A percentile compares a stretch with the other conserved stretches of the same genome.
phyloP scores from a whole-genome alignment of 2,113 vertebrate genomes.

The Nycticorax nycticorax region DNA sequence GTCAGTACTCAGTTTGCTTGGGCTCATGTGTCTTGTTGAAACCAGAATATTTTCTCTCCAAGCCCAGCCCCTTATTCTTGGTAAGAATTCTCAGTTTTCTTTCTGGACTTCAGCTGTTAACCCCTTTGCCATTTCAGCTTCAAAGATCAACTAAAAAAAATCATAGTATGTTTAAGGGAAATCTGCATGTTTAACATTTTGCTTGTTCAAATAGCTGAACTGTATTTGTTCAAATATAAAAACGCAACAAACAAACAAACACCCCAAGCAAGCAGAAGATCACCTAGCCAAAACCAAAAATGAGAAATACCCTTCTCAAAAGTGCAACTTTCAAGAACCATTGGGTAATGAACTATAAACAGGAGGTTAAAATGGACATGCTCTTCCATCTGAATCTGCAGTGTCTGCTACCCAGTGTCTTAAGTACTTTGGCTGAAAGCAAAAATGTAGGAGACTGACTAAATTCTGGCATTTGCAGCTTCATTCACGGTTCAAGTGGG shows the following conservation, averaged over 20 bases:
- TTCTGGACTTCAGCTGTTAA: slow-evolving; percentile 39
- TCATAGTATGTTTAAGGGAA: not conserved
- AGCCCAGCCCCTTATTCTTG: slow-evolving; percentile 26
- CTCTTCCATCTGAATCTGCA: not conserved
- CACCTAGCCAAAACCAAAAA: not conserved
- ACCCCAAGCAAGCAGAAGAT: not conserved
- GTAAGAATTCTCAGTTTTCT: slow-evolving; percentile 37
- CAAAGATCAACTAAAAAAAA: not conserved
- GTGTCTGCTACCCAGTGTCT: not conserved
- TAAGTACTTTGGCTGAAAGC: not conserved
- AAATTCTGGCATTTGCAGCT: not conserved
- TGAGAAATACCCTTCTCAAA: not conserved
- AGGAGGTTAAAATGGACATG: not conserved
- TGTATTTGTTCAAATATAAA: not conserved
- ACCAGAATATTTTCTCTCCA: slow-evolving; percentile 54
- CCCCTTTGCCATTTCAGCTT: not conserved
- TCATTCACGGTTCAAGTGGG: not conserved
- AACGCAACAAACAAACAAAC: not conserved
- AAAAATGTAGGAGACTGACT: not conserved
- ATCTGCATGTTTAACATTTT: not conserved
- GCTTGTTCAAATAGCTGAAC: not conserved
- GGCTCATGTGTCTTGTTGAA: slow-evolving; percentile 39
- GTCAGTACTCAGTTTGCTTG: slow-evolving; percentile 22
- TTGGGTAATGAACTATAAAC: not conserved
- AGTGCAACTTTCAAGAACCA: not conserved